phyloP scores from a whole-genome alignment of 1,140 invertebrate genomes.

The Apis florea region DNA sequence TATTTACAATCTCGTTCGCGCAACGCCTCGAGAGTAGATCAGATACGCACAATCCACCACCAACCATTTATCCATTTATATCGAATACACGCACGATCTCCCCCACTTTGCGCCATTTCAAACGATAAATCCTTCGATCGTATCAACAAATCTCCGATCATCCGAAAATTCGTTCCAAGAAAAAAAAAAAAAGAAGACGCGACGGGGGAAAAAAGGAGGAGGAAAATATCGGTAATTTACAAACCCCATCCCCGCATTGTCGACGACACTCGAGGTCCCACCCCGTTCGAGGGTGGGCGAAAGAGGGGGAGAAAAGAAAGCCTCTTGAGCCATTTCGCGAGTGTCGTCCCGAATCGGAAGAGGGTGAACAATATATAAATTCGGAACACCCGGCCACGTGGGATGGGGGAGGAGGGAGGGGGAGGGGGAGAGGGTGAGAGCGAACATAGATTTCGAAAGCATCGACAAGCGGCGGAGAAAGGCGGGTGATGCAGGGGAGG shows the following conservation, averaged over 20 bases:
- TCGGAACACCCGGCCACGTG: slow-evolving; percentile 44
- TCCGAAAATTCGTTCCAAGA: background rate
- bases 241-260: slow-evolving; percentile 39
- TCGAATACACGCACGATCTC: background rate
- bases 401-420: too few species aligned
- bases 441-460: slow-evolving; percentile 57
- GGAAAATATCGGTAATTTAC: slow-evolving; percentile 52
- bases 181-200: background rate
- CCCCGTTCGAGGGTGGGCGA: background rate
- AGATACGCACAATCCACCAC: background rate
- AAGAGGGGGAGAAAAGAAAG: slow-evolving; percentile 23
- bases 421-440: too few species aligned
- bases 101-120: too few species aligned
- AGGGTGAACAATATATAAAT: slow-evolving; percentile 62
- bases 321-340: slow-evolving; percentile 60
- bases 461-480: slow-evolving; percentile 51
- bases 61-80: background rate
- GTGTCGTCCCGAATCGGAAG: slow-evolving; percentile 62
- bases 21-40: too few species aligned
- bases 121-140: too few species aligned
- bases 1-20: too few species aligned
- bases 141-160: slow-evolving; percentile 22
- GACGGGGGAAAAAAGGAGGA: background rate
- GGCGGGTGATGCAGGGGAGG: background rate
- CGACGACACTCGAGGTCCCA: slow-evolving; percentile 31